Percentiles rank a stretch among this genome's conserved stretches.
phyloP scores from a whole-genome alignment of 2,888 invertebrate species.

The Patella caerulea region DNA sequence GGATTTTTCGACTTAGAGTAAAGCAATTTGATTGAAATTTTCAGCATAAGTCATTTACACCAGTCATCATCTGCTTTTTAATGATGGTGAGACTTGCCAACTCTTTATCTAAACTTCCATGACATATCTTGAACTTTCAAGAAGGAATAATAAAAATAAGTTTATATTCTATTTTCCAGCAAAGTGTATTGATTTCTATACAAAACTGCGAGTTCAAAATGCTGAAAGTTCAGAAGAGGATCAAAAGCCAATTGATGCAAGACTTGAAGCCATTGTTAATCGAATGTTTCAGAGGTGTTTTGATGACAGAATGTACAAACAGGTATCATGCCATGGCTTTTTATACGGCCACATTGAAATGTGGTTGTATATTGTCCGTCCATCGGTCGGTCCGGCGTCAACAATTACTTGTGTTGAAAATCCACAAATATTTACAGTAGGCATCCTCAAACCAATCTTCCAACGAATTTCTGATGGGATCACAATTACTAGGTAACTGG shows the following conservation, averaged over 20 bases:
- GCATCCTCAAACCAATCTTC: no score
- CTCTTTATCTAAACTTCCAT: no score
- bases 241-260: slow-evolving; percentile 71
- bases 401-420: background rate
- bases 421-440: no score
- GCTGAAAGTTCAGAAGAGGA: slow-evolving; percentile 80
- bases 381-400: background rate
- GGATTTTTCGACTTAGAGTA: no score
- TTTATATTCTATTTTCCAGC: slow-evolving; percentile 75
- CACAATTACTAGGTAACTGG: no score
- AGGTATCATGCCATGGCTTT: slow-evolving; percentile 71
- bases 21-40: no score
- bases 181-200: slow-evolving; percentile 97
- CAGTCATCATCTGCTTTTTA: background rate
- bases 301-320: slow-evolving; percentile 93
- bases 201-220: slow-evolving; percentile 82
- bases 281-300: slow-evolving; percentile 97
- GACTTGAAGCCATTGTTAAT: slow-evolving; percentile 92
- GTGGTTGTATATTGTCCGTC: background rate
- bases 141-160: background rate
- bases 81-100: no score
- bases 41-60: background rate
- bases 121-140: background rate
- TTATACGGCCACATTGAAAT: background rate
- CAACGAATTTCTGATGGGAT: no score